Evolutionary conservation across 2,888 invertebrate species (phyloP).

Genomic region (Koerneria pararmatus): DNA sequence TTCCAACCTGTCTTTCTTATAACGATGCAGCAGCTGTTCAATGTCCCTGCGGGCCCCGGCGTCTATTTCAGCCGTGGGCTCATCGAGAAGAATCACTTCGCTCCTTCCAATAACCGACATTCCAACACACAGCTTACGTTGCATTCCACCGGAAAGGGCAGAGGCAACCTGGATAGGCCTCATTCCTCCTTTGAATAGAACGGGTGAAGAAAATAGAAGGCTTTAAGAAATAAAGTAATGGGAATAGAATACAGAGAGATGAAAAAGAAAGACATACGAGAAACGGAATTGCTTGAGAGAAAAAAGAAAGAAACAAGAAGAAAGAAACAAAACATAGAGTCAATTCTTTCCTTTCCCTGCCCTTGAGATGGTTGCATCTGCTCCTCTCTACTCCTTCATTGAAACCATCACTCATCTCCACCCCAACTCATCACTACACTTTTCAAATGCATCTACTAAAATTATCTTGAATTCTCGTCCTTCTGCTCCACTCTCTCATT

Average conservation of each 20-base stretch:
- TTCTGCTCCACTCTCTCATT: too few relatives aligned
- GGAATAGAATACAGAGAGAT: too few relatives aligned
- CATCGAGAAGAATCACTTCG: conserved; percentile 49
- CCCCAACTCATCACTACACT: neutral
- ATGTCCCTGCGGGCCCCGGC: conserved; percentile 37
- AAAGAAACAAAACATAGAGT: neutral
- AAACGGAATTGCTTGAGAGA: neutral
- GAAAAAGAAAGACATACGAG: too few relatives aligned
- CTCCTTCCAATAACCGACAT: conserved; percentile 50
- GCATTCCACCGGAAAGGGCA: conserved; percentile 55
- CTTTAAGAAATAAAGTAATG: too few relatives aligned
- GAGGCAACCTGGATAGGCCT: conserved; percentile 32
- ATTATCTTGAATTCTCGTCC: too few relatives aligned
- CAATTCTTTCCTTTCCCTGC: neutral
- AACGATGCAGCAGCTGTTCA: conserved; percentile 34
- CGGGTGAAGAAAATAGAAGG: too few relatives aligned
- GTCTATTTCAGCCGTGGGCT: conserved; percentile 51
- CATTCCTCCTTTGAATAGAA: too few relatives aligned
- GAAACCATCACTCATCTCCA: neutral
- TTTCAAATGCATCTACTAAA: too few relatives aligned
- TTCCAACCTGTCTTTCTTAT: conserved; percentile 34
- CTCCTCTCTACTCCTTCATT: neutral
- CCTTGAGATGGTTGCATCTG: neutral
- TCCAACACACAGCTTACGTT: conserved; percentile 52
- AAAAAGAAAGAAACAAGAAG: neutral